Evolutionary conservation across 1,140 invertebrate genomes (phyloP).

Genomic region (Chionoecetes opilio): DNA sequence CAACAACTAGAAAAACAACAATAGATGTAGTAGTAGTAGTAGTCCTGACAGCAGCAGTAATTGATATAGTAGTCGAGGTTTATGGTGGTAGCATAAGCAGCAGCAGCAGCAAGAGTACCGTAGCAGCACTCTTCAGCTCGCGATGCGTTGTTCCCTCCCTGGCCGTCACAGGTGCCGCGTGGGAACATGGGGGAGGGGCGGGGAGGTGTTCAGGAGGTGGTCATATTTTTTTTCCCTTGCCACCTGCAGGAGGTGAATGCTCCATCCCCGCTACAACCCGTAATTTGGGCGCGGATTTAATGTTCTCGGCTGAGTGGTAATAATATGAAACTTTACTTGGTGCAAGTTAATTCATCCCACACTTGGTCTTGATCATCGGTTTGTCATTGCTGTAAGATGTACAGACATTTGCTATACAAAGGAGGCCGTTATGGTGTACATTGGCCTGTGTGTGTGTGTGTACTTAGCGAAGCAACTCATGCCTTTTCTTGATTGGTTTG

Average conservation of each 20-base stretch:
- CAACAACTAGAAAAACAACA: too few species aligned
- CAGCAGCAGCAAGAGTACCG: not conserved
- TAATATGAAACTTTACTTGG: not conserved
- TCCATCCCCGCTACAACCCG: not conserved
- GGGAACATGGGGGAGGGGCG: not conserved
- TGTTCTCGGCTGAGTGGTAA: not conserved
- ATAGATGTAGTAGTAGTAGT: too few species aligned
- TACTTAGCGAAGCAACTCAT: not conserved
- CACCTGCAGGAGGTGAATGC: constrained; percentile 23
- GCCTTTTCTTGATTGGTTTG: not conserved
- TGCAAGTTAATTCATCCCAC: not conserved
- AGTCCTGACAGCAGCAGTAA: not conserved
- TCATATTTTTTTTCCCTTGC: not conserved
- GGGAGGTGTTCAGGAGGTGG: constrained; percentile 13
- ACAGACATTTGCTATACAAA: too few species aligned
- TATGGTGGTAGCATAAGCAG: not conserved
- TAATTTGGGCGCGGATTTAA: not conserved
- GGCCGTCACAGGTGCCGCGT: not conserved
- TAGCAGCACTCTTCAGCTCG: not conserved
- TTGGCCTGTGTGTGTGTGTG: not conserved
- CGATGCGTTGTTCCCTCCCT: not conserved
- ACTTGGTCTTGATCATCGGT: too few species aligned
- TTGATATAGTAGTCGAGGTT: not conserved
- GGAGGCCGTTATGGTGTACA: too few species aligned
- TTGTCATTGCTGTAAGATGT: too few species aligned